These are phyloP conservation scores for Brachypodius melanocephalos DNA, from an alignment of 2,113 vertebrate species.

Conservation along the genomic window DNA sequence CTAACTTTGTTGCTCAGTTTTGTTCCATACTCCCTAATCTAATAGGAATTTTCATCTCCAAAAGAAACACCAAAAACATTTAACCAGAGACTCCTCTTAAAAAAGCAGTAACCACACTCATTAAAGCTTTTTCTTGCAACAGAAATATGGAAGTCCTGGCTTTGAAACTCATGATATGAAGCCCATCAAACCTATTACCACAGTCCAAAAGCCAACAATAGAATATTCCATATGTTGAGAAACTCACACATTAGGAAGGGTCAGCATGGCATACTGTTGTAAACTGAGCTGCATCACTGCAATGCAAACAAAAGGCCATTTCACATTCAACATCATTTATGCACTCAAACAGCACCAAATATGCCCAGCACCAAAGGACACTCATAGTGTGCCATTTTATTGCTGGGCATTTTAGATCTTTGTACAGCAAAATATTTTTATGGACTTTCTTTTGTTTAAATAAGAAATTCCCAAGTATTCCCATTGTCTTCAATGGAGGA, in stretches of 20 bases:
- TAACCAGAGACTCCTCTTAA: neutral
- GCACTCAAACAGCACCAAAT: neutral
- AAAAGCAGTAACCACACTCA: neutral
- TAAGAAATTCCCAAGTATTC: neutral
- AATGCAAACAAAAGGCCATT: neutral
- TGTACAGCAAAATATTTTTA: neutral
- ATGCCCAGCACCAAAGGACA: neutral
- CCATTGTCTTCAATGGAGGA: neutral
- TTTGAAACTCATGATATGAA: neutral
- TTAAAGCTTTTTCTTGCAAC: neutral
- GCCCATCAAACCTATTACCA: neutral
- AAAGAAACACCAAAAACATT: neutral
- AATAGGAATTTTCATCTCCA: neutral
- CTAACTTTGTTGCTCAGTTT: neutral
- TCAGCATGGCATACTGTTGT: neutral
- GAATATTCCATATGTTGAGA: neutral
- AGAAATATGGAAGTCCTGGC: neutral
- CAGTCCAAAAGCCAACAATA: neutral
- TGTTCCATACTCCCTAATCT: neutral
- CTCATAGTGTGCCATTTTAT: accelerated
- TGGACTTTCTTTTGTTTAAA: neutral
- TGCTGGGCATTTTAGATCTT: neutral
- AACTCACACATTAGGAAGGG: neutral
- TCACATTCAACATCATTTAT: neutral
- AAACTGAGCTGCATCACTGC: neutral